A percentile compares a stretch with the other conserved stretches of the same genome.
Conservation (phyloP, 2,113 vertebrate species). For the Solea senegalensis region DNA sequence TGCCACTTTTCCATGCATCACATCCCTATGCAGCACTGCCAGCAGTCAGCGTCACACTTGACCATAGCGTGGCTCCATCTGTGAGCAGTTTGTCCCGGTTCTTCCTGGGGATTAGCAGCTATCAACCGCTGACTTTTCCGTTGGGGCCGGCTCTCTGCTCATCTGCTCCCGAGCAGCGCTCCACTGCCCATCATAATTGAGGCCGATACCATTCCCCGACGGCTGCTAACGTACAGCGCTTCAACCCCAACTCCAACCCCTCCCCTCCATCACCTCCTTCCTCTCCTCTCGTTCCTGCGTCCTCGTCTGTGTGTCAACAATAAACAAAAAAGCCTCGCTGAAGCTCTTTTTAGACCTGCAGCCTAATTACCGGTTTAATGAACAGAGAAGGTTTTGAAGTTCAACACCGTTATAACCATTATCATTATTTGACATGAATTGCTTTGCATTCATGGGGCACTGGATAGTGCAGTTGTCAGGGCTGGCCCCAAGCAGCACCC, state of each 20-base stretch:
- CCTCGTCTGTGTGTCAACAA: conserved; percentile 47
- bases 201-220: conserved; percentile 68
- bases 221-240: conserved; percentile 66
- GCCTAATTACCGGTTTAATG: background rate
- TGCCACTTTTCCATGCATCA: background rate
- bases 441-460: background rate
- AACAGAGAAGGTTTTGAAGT: background rate
- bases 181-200: conserved; percentile 80
- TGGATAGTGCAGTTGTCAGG: no score
- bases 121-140: conserved; percentile 68
- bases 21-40: conserved; percentile 10
- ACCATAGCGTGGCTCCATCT: conserved; percentile 59
- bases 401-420: background rate
- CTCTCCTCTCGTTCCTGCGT: conserved; percentile 26
- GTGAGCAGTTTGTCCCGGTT: conserved; percentile 55
- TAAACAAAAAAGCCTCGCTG: conserved; percentile 39
- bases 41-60: conserved; percentile 51
- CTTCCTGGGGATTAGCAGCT: conserved; percentile 74
- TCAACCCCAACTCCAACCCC: background rate
- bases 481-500: no score
- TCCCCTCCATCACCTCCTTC: background rate
- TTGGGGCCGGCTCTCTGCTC: conserved; percentile 65
- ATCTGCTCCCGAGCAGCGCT: conserved; percentile 75
- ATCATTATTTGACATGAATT: background rate
- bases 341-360: background rate